Conservation (phyloP, 2,797 vertebrate genomes). For the Molossus molossus region DNA sequence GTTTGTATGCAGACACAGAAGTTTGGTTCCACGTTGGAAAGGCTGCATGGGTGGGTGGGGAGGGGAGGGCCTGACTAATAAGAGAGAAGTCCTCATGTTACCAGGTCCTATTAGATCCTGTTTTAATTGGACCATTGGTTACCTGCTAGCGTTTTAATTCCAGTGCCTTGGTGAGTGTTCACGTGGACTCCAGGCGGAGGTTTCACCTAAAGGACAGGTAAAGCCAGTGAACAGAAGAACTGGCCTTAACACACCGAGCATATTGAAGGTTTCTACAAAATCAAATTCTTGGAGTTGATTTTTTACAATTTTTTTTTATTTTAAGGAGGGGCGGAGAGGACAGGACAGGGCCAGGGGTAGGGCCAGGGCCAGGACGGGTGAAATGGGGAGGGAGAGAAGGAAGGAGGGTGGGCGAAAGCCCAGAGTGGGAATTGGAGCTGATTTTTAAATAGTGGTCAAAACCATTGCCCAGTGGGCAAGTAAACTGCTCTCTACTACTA, state of each 20-base stretch:
- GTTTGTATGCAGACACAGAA: not conserved
- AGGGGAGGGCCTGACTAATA: not conserved
- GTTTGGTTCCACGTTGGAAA: not conserved
- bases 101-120: not conserved
- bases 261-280: not conserved
- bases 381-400: too few species aligned
- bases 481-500: not conserved
- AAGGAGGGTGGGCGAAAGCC: too few species aligned
- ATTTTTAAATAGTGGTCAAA: constrained; percentile 16
- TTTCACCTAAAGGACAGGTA: not conserved
- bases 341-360: too few species aligned
- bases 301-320: too few species aligned
- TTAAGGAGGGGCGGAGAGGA: too few species aligned
- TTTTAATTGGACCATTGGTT: not conserved
- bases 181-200: not conserved
- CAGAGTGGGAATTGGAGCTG: not conserved
- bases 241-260: not conserved
- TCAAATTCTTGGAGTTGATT: not conserved
- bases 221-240: constrained; percentile 12
- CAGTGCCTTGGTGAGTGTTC: not conserved
- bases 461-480: not conserved
- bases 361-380: too few species aligned
- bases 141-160: not conserved
- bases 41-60: not conserved
- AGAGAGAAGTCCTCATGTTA: not conserved